Conservation (phyloP, 2,797 vertebrate species). For the Tokudaia muenninki region DNA sequence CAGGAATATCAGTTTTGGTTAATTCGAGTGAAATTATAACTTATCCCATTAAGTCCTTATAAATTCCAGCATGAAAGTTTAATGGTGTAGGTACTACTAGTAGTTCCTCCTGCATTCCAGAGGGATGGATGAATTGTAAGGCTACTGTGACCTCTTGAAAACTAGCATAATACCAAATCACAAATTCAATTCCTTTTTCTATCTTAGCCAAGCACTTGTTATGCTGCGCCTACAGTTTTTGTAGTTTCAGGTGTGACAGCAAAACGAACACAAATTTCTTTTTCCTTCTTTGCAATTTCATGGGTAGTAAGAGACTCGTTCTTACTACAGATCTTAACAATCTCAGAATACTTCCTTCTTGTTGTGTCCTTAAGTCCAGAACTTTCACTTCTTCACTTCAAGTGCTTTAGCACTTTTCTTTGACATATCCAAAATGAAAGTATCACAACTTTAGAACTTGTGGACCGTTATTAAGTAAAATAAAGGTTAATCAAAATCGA, state of each 20-base stretch:
- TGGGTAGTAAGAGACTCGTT: neutral
- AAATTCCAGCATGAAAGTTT: slow-evolving; percentile 9
- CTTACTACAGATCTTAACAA: neutral
- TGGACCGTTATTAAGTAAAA: neutral
- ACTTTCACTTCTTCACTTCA: neutral
- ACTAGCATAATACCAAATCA: neutral
- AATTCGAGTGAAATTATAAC: slow-evolving; percentile 16
- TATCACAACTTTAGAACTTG: neutral
- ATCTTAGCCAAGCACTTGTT: neutral
- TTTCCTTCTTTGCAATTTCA: neutral
- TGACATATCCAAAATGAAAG: neutral
- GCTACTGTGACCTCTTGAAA: neutral
- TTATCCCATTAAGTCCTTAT: neutral
- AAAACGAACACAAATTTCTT: slow-evolving; percentile 9
- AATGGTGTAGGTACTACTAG: neutral
- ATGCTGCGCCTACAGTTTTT: neutral
- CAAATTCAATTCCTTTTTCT: neutral
- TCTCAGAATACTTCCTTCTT: neutral
- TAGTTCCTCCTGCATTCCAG: neutral
- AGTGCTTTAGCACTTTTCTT: neutral
- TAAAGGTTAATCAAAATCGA: neutral
- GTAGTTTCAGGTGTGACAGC: neutral
- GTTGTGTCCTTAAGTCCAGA: neutral
- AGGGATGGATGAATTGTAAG: neutral
- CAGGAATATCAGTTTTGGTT: neutral